Percentiles rank a stretch among this genome's conserved stretches.
These are phyloP conservation scores for Nemotelus pantherinus DNA, from an alignment of 2,888 invertebrate species.

Conservation along the genomic window DNA sequence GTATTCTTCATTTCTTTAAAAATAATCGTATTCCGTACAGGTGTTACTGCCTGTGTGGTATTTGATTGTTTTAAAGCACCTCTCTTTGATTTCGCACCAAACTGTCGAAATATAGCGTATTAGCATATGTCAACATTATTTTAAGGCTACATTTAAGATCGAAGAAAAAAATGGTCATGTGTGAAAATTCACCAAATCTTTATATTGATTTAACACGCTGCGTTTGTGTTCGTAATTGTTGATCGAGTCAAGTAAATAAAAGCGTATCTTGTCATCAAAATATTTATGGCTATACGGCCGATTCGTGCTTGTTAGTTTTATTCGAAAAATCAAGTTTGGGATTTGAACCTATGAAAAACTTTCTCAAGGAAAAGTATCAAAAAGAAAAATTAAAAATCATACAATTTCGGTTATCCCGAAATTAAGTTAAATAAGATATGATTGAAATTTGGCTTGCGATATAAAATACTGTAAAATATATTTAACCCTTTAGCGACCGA, in stretches of 20 bases:
- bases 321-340: too few relatives aligned
- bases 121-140: conserved; percentile 33
- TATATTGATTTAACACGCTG: not conserved
- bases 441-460: too few relatives aligned
- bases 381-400: too few relatives aligned
- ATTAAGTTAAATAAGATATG: too few relatives aligned
- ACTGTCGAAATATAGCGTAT: conserved; percentile 7
- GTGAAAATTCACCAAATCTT: not conserved
- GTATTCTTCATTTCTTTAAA: not conserved
- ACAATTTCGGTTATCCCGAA: too few relatives aligned
- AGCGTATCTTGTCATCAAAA: not conserved
- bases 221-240: conserved; percentile 4
- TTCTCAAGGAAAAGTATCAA: not conserved
- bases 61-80: conserved; percentile 37
- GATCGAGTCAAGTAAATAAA: not conserved
- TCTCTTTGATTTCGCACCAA: conserved; percentile 13
- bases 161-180: not conserved
- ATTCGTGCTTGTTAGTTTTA: too few relatives aligned
- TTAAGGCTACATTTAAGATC: not conserved
- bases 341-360: not conserved
- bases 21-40: conserved; percentile 8
- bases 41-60: conserved; percentile 42
- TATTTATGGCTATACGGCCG: not conserved
- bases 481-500: too few relatives aligned
- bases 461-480: too few relatives aligned